These are phyloP conservation scores for Lumbricus terrestris DNA, from an alignment of 2,888 invertebrate genomes.

Conservation along the genomic window DNA sequence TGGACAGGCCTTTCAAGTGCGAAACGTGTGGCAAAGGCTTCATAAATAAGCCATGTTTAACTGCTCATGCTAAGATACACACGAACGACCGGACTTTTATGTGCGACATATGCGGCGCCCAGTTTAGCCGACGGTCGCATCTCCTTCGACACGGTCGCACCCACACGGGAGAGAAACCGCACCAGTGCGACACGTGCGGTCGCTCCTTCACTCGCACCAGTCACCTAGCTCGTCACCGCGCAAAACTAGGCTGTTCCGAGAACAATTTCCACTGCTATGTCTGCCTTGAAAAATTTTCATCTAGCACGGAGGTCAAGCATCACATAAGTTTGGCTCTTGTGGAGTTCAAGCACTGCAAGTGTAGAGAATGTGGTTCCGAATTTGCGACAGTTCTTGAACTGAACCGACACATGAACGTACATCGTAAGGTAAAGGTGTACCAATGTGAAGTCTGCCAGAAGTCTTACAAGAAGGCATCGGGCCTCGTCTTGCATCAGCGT, in stretches of 20 bases:
- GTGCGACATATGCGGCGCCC: constrained; percentile 19
- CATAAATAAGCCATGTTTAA: background rate
- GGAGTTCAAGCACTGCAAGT: background rate
- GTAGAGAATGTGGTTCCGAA: background rate
- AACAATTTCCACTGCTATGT: background rate
- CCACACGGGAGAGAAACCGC: background rate
- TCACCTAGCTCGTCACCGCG: constrained; percentile 16
- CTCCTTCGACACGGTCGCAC: constrained; percentile 6
- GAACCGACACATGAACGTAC: background rate
- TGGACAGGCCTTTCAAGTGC: background rate
- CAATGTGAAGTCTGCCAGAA: constrained; percentile 19
- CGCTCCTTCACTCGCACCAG: background rate
- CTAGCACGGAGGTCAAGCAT: background rate
- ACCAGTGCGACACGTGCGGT: constrained; percentile 16
- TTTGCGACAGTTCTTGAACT: background rate
- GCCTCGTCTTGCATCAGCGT: constrained; percentile 4
- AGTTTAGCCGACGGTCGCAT: constrained; percentile 16
- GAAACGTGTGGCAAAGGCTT: background rate
- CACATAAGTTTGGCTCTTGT: background rate
- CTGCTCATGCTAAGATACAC: background rate
- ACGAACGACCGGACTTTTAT: constrained; percentile 13
- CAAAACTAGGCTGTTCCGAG: background rate
- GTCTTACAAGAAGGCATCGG: constrained; percentile 5
- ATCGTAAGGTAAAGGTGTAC: constrained; percentile 8
- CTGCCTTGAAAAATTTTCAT: background rate